These are phyloP conservation scores for Pollenia amentaria DNA, from an alignment of 2,888 invertebrate genomes.

Conservation along the genomic window DNA sequence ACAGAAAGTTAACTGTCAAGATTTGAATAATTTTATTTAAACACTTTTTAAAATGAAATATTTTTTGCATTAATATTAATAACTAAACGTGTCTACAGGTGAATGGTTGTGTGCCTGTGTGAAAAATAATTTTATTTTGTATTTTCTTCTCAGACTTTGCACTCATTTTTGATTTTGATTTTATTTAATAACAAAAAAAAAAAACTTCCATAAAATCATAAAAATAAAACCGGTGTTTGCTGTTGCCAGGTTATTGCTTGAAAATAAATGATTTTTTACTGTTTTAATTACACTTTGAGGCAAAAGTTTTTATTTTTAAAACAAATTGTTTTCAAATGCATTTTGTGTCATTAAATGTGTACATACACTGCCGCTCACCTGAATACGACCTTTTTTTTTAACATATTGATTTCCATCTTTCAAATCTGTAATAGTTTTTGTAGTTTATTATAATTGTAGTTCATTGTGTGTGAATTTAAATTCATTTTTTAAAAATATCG, in stretches of 20 bases:
- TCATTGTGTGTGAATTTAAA: too few relatives aligned
- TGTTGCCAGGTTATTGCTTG: slow-evolving; percentile 36
- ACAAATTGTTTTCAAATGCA: slow-evolving; percentile 8
- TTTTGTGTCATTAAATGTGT: not conserved
- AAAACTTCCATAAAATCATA: slow-evolving; percentile 6
- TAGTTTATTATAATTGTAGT: too few relatives aligned
- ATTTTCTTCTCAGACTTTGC: slow-evolving; percentile 16
- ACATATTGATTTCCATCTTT: too few relatives aligned
- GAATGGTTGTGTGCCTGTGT: not conserved
- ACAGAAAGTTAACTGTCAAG: not conserved
- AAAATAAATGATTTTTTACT: slow-evolving; percentile 32
- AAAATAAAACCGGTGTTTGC: slow-evolving; percentile 25
- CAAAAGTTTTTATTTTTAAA: not conserved
- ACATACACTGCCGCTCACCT: too few relatives aligned
- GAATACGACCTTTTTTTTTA: too few relatives aligned
- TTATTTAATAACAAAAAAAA: slow-evolving; percentile 7
- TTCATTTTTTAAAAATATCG: too few relatives aligned
- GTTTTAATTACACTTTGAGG: slow-evolving; percentile 32
- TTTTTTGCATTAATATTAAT: slow-evolving; percentile 14
- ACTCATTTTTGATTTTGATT: slow-evolving; percentile 30
- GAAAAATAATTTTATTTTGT: slow-evolving; percentile 3
- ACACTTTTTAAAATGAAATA: not conserved
- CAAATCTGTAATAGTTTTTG: too few relatives aligned
- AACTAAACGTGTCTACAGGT: not conserved
- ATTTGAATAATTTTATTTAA: slow-evolving; percentile 31